These are phyloP conservation scores for Panagrolaimus sp. DNA, from an alignment of 1,140 invertebrate genomes.

Conservation along the genomic window DNA sequence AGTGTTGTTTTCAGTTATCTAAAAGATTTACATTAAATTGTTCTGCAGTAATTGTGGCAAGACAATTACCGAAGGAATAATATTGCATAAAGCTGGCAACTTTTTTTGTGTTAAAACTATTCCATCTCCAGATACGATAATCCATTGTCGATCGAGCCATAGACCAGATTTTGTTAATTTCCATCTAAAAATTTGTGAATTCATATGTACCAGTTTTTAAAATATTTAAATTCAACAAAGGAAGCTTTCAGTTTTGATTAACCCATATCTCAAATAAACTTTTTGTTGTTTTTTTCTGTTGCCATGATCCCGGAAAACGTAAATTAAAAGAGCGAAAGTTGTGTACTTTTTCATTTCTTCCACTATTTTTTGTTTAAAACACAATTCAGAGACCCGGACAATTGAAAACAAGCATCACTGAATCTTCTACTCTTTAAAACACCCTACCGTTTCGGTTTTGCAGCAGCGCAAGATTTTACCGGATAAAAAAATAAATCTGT, in stretches of 20 bases:
- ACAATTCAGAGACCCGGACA: too few species aligned
- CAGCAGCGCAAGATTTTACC: constrained; percentile 82
- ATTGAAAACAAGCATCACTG: too few species aligned
- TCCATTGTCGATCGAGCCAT: constrained; percentile 82
- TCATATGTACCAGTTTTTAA: constrained; percentile 17
- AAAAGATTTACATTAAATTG: not conserved
- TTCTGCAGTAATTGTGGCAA: not conserved
- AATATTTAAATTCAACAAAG: too few species aligned
- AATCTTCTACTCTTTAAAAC: too few species aligned
- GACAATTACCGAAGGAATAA: constrained; percentile 65
- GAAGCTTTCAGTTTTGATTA: too few species aligned
- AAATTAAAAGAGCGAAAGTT: too few species aligned
- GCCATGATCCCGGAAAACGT: too few species aligned
- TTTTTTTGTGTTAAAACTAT: constrained; percentile 80
- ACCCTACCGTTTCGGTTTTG: constrained; percentile 63
- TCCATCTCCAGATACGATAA: constrained; percentile 74
- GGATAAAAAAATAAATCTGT: constrained; percentile 76
- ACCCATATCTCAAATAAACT: too few species aligned
- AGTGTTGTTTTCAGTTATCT: constrained; percentile 59
- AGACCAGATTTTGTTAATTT: constrained; percentile 70
- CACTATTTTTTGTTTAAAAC: too few species aligned
- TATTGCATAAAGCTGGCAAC: constrained; percentile 71
- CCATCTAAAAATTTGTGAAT: constrained; percentile 70
- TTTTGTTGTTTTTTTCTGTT: too few species aligned
- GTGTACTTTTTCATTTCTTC: too few species aligned